Conservation (phyloP, 2,888 invertebrate genomes). For the Monoplex corrugatus region DNA sequence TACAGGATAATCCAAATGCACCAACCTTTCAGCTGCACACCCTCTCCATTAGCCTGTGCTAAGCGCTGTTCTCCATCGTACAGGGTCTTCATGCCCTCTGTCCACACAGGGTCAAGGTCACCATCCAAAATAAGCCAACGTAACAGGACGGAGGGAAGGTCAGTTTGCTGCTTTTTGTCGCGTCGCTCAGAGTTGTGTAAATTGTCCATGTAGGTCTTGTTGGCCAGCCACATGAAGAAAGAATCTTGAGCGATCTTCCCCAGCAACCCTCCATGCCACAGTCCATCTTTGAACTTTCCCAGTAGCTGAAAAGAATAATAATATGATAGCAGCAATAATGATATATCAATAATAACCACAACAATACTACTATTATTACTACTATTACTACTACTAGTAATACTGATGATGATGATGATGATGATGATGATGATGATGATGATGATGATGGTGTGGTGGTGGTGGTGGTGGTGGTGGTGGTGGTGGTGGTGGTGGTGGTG, state of each 20-base stretch:
- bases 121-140: conserved; percentile 80
- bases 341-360: too few relatives aligned
- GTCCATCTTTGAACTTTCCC: conserved; percentile 71
- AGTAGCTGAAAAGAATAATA: conserved; percentile 74
- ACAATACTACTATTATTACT: too few relatives aligned
- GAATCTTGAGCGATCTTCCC: conserved; percentile 73
- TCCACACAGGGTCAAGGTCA: conserved; percentile 75
- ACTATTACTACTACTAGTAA: too few relatives aligned
- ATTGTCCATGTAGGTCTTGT: conserved; percentile 65
- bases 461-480: too few relatives aligned
- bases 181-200: conserved; percentile 66
- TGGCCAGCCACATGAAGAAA: conserved; percentile 71
- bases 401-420: too few relatives aligned
- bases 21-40: conserved; percentile 68
- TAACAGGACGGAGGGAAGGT: conserved; percentile 71
- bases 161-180: conserved; percentile 63
- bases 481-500: too few relatives aligned
- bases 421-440: too few relatives aligned
- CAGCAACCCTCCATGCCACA: conserved; percentile 77
- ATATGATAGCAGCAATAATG: too few relatives aligned
- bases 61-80: conserved; percentile 72
- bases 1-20: background rate
- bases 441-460: too few relatives aligned
- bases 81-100: conserved; percentile 76
- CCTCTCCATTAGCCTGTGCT: conserved; percentile 75